These are phyloP conservation scores for Coracias cyanogaster DNA, from an alignment of 2,797 vertebrate species.

Conservation along the genomic window DNA sequence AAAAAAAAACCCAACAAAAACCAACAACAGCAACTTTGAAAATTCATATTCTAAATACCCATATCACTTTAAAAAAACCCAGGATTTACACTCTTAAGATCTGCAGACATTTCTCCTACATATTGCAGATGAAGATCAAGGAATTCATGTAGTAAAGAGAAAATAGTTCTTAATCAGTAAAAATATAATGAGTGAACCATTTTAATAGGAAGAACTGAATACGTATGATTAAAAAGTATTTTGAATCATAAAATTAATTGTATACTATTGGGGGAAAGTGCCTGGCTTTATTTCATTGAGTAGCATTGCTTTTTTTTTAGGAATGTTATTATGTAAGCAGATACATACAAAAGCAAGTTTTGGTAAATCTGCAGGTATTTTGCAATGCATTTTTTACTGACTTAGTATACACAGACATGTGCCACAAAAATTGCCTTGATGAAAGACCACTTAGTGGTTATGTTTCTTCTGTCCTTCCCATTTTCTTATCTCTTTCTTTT, in stretches of 20 bases:
- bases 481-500: not conserved
- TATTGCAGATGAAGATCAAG: not conserved
- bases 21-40: not conserved
- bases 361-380: not conserved
- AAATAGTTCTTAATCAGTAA: not conserved
- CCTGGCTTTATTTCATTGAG: not conserved
- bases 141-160: not conserved
- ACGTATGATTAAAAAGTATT: not conserved
- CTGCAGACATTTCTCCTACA: not conserved
- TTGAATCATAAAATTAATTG: not conserved
- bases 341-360: not conserved
- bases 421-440: not conserved
- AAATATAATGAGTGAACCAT: not conserved
- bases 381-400: not conserved
- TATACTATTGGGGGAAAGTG: not conserved
- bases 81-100: not conserved
- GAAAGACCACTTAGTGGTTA: not conserved
- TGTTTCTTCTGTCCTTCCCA: not conserved
- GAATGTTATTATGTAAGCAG: rapidly evolving
- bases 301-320: not conserved
- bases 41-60: not conserved
- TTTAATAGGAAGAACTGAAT: not conserved
- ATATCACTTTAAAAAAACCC: not conserved
- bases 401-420: not conserved
- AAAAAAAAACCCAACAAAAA: not conserved